Evolutionary conservation across 2,113 vertebrate genomes (phyloP).

Genomic region (Addax nasomaculatus): DNA sequence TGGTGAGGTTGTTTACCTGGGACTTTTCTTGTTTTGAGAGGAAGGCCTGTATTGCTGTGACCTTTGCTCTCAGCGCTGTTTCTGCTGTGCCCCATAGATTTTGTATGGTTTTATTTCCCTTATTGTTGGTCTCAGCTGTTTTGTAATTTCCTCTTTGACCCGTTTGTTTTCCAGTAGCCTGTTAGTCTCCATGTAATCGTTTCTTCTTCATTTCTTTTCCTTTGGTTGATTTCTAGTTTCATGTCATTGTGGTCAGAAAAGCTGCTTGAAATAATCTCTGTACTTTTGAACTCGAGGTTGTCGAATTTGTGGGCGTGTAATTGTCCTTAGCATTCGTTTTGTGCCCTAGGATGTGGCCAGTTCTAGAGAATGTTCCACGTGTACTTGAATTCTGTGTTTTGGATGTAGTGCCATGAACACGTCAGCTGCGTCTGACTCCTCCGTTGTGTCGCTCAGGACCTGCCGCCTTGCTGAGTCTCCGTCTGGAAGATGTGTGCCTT

Average conservation of each 20-base stretch:
- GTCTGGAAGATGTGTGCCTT: background rate
- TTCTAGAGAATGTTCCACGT: background rate
- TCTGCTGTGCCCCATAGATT: accelerated
- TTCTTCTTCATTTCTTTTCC: background rate
- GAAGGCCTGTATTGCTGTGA: background rate
- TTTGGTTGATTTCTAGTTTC: background rate
- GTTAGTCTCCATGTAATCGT: background rate
- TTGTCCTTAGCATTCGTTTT: background rate
- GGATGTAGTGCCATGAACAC: background rate
- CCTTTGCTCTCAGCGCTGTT: background rate
- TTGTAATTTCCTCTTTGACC: background rate
- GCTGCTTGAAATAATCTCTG: background rate
- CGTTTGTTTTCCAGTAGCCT: background rate
- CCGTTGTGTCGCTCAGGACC: background rate
- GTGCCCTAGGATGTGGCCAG: background rate
- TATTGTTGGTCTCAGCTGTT: background rate
- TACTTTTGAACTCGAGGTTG: background rate
- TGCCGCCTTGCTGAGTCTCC: background rate
- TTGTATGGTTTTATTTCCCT: background rate
- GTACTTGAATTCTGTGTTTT: accelerated
- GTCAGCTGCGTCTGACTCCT: background rate
- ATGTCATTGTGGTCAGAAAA: background rate
- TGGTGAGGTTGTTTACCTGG: background rate
- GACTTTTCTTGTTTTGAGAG: background rate
- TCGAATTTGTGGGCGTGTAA: background rate